Percentiles rank a stretch among this genome's conserved stretches.
phyloP scores from a whole-genome alignment of 2,113 vertebrate genomes.

The Fulica atra region DNA sequence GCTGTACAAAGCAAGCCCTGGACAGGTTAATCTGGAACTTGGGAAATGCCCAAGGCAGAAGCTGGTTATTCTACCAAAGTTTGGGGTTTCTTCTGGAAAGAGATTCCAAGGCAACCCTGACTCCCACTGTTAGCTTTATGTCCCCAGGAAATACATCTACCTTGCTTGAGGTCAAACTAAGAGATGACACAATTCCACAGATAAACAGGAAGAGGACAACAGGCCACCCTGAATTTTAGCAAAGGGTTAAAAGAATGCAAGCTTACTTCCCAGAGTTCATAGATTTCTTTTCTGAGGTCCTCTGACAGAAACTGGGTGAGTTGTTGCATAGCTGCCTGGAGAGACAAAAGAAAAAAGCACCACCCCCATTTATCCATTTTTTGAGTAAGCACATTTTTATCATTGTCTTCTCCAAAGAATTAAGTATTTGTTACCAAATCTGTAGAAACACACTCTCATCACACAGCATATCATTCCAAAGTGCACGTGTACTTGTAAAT shows the following conservation, averaged over 20 bases:
- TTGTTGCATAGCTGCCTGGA: slow-evolving; percentile 90
- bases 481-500: background rate
- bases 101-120: background rate
- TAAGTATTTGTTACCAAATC: background rate
- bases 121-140: background rate
- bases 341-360: background rate
- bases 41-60: background rate
- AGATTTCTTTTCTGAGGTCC: slow-evolving; percentile 86
- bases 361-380: background rate
- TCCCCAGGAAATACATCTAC: background rate
- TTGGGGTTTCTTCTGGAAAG: background rate
- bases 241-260: background rate
- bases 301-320: slow-evolving; percentile 85
- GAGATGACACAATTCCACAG: background rate
- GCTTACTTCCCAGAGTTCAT: slow-evolving; percentile 91
- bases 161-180: background rate
- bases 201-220: background rate
- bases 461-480: background rate
- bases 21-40: background rate
- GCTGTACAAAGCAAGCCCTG: background rate
- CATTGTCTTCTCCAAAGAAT: background rate
- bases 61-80: background rate
- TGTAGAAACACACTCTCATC: background rate
- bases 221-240: background rate
- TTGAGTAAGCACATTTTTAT: background rate